Evolutionary conservation across 2,113 vertebrate species (phyloP), one percentile per base, ranked within the genome.

Genomic region (Pelmatolapia mariae): DNA sequence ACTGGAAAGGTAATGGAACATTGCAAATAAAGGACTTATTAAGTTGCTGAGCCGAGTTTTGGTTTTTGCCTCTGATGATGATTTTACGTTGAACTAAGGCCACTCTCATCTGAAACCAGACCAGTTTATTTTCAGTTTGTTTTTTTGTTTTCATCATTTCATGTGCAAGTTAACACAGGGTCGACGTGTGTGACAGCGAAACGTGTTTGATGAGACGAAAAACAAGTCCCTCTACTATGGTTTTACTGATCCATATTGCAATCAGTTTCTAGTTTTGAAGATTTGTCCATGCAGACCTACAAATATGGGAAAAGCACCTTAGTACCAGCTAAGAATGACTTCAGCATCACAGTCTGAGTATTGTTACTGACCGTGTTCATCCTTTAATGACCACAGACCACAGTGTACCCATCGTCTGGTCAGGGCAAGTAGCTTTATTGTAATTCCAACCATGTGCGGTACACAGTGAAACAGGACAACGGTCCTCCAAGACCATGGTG

Each of bases 1-100:
- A 97, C 97, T 97, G 97, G 97, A 98, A 96, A 95, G 94, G 94
- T 95, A 89, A 95, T 61, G 86, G 86, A 94, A 93, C 94, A 96
- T 96, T 96, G 94, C 95, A 95, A 96, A 97, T 97, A 97, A 97
- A 97, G 94, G 93, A 96, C 92, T 95, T 95, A 93, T 93, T 94
- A 95, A 96, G 94, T 96, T 96, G 95, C 94, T 89, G 89, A 92
- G 89, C 85, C 66, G 85, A 92, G 87, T 88, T 88, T 86, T 89
- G 79, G 11, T 59, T 59, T 61, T 61, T 61, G 19, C 5, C 31
- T 80, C 31, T 24, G 33, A 22, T 38, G 16, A 15, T 52, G 29
- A 63, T 66, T 66, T 52, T 38, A 52, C 4, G 3, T 52, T 8
- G 12, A 45, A 18, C 24, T 18, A 29, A 76, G 40, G 24, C 5